These are phyloP conservation scores for Chelidonichthys spinosus DNA, from an alignment of 2,797 vertebrate genomes.

Conservation along the genomic window DNA sequence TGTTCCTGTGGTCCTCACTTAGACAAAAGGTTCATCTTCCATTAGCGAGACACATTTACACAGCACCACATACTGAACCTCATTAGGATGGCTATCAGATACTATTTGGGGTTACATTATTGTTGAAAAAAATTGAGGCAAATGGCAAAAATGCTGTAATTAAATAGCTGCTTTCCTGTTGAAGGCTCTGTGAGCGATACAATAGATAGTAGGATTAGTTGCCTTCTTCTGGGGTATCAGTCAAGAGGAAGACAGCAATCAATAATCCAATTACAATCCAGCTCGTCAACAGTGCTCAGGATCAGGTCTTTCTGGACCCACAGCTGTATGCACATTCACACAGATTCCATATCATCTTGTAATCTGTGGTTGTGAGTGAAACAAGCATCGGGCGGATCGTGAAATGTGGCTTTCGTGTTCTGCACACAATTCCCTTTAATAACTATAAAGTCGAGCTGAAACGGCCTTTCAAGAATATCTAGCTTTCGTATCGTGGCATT, in stretches of 20 bases:
- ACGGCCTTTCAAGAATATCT: too few relatives aligned
- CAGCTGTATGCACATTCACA: neutral
- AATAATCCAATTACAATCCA: slow-evolving; percentile 71
- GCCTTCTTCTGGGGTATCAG: slow-evolving; percentile 55
- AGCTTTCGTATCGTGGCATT: too few relatives aligned
- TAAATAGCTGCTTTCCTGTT: slow-evolving; percentile 37
- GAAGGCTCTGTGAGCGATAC: slow-evolving; percentile 27
- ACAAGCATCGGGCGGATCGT: neutral
- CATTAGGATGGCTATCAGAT: slow-evolving; percentile 23
- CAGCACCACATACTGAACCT: slow-evolving; percentile 3
- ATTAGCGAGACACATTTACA: slow-evolving; percentile 13
- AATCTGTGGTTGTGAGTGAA: too few relatives aligned
- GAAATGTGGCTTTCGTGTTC: neutral
- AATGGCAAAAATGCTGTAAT: slow-evolving; percentile 20
- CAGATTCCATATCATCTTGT: neutral
- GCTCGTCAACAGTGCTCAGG: slow-evolving; percentile 43
- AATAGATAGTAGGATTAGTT: slow-evolving; percentile 37
- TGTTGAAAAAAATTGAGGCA: slow-evolving; percentile 1
- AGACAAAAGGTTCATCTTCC: slow-evolving; percentile 23
- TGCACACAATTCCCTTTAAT: neutral
- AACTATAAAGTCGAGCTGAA: too few relatives aligned
- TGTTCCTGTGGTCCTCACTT: slow-evolving; percentile 5
- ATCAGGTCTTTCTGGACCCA: slow-evolving; percentile 27
- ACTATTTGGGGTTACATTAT: slow-evolving; percentile 19
- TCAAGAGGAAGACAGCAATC: slow-evolving; percentile 67